Evolutionary conservation across 2,113 vertebrate genomes (phyloP), one percentile per base, ranked within the genome.

Genomic region (Archocentrus centrarchus): DNA sequence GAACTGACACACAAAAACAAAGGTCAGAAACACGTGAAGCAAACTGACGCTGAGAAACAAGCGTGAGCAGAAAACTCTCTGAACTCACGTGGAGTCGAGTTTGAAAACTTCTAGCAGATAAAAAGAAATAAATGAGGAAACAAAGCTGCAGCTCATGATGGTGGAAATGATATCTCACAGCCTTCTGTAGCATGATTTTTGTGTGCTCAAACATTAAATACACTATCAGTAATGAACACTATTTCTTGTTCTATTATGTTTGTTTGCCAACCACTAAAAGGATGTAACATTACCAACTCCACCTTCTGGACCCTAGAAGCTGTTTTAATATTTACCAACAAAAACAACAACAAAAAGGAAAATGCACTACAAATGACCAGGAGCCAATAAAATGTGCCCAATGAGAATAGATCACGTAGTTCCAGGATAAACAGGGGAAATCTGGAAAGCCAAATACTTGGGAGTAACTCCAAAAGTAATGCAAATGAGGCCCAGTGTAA

Each of bases 1-100:
- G 93, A 99, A 99, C 98, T 99, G 95, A 11, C 86, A 96, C 81
- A 93, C 86, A 79, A 81, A 92, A 57, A 84, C 11, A 75, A 20
- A 75, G 53, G 70, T 86, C 3, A 86, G 68, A 59, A 58, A 10
- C 7, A 50, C n/a, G 27, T n/a, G 7, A 47, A 22, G n/a, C 30
- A 35, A 62, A 37, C 20, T 2, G 35, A 58, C 2, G 37, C 13
- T 6, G 47, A 50, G 27, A 50, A 70, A 50, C 15, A 30, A 11
- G 50, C 2, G 50, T 50, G 24, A 30, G 24, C 3, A 20, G 66
- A 30, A 75, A 57, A 58, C 30, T 20, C 68, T n/a, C 3, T 53
- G 32, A 75, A 58, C 35, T 53, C 17, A 53, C 32, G 53, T 17
- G 17, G 14, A 75, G 18, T 35, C 4, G 0, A 75, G 50, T 37